Base-by-base conservation (phyloP, 2,113 vertebrate species). In the Oxygymnocypris stewartii region DNA sequence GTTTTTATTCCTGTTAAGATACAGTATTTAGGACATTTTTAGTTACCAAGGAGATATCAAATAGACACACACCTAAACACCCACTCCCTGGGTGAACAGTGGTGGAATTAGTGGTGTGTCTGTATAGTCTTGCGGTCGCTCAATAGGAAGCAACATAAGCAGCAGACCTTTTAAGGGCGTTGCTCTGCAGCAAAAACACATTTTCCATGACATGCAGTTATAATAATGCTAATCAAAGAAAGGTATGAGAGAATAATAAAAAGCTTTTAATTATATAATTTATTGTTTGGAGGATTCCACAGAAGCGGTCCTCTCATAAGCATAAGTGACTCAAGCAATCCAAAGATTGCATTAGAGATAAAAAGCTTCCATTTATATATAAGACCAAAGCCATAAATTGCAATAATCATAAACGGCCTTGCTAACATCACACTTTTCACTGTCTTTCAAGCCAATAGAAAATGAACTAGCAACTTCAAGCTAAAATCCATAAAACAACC, bases 41-140 rank as follows among this genome's bases (percentile, higher is more conserved):
- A 31, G 25, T 77, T 77, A 18, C 74, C 74, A 18, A 77, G 42
- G 71, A 44, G 71, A 51, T 77, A 28, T 28, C 44, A 77, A 47
- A 77, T 31, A 77, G 14, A 51, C 13, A 51, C 74, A 76, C 74
- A 77, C 40, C 25, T 77, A 77, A 47, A 77, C 25, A 51, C 74
- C 51, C 74, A 77, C 23, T 47, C 11, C 16, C 2, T 49, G 44
- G 44, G 74, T 47, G 44, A 11, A 76, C 6, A 2, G n/a, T 31
- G 74, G 23, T 76, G 40, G 42, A 76, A 13, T 76, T 37, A n/a
- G 47, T 47, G 42, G 6, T 76, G 4, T 25, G 6, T 77, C 75
- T 77, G 44, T 51, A 28, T 28, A 51, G 25, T 28, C 13, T n/a
- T 49, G 16, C 51, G 23, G 1, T 59, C 54, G 2, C 25, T 49